Base-by-base conservation (phyloP, 2,113 vertebrate species). In the Pionites leucogaster region DNA sequence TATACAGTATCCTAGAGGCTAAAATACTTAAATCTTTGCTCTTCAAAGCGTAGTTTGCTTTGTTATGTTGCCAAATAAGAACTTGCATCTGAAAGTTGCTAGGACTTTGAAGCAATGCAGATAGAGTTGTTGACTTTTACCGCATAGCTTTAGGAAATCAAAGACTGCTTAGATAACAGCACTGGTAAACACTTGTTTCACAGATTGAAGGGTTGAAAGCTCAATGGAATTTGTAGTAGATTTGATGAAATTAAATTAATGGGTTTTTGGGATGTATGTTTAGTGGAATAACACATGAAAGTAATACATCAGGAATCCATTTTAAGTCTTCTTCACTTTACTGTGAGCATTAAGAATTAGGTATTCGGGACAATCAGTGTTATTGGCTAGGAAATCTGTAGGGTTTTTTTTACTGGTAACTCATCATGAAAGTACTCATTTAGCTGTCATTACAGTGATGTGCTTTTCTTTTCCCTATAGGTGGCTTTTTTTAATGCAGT, bases 401-500 rank as follows among this genome's bases (percentile, higher is more conserved):
- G 2, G 15, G 0, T 6, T 60, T 64, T 8, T 90, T 69, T 60
- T 25, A 20, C 10, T 33, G n/a, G 50, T 68, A 74, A 50, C 20
- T 75, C 20, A 60, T 75, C 12, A 50, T 6, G 37, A 31, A 86
- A 57, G 7, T 41, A 24, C 10, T 79, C 44, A 46, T 78, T 94
- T 52, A 33, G 9, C 37, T 90, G 9, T 81, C 79, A 76, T 96
- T 96, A 93, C 12, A 28, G 28, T 68, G 29, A 22, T 60, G 53
- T 94, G 11, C 10, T 88, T 95, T 88, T 75, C 46, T 94, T 96
- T 74, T 50, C 88, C 88, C 65, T 67, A 33, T 96, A 98, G 98
- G 98, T 97, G 95, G 71, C 82, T 95, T 35, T 57, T 97, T 93
- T 98, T 97, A 93, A 97, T 97, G 95, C 91, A 69, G 24, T 92